phyloP scores from a whole-genome alignment of 2,888 invertebrate species.

The Malthinus flaveolus region DNA sequence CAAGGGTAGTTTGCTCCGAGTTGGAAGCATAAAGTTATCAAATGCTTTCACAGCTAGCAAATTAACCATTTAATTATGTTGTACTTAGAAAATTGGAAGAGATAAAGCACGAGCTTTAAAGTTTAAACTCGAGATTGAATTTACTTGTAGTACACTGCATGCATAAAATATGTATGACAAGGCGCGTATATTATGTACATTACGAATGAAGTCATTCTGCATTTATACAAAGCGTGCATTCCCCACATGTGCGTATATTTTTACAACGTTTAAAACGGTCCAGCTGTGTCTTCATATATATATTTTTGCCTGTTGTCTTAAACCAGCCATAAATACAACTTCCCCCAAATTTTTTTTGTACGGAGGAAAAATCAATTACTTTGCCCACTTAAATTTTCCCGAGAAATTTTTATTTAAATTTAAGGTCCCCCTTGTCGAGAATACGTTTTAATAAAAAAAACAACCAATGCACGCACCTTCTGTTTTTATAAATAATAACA shows the following conservation, averaged over 20 bases:
- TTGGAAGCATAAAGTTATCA: conserved; percentile 22
- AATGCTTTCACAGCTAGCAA: conserved; percentile 24
- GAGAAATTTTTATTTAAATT: conserved; percentile 26
- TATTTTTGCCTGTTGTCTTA: conserved; percentile 42
- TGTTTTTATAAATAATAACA: conserved; percentile 47
- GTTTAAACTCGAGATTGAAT: conserved; percentile 27
- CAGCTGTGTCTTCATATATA: conserved; percentile 42
- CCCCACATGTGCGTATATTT: conserved; percentile 42
- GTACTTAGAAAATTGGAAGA: conserved; percentile 31
- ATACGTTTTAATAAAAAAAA: conserved; percentile 44
- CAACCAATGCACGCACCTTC: conserved; percentile 38
- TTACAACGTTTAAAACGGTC: conserved; percentile 41
- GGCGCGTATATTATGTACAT: conserved; percentile 15
- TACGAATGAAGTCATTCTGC: conserved; percentile 28
- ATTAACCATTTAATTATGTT: conserved; percentile 33
- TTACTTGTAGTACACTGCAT: conserved; percentile 19
- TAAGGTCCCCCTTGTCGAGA: conserved; percentile 31
- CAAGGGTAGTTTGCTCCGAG: conserved; percentile 14
- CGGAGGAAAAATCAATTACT: conserved; percentile 35
- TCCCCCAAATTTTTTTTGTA: conserved; percentile 16
- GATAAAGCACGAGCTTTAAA: conserved; percentile 28
- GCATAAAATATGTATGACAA: conserved; percentile 19
- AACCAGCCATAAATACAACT: conserved; percentile 44
- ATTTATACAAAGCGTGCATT: conserved; percentile 21
- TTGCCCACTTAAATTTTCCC: conserved; percentile 20